Evolutionary conservation across 2,888 invertebrate species (phyloP), one percentile per base, ranked within the genome.

Genomic region (Eupithecia dodoneata): DNA sequence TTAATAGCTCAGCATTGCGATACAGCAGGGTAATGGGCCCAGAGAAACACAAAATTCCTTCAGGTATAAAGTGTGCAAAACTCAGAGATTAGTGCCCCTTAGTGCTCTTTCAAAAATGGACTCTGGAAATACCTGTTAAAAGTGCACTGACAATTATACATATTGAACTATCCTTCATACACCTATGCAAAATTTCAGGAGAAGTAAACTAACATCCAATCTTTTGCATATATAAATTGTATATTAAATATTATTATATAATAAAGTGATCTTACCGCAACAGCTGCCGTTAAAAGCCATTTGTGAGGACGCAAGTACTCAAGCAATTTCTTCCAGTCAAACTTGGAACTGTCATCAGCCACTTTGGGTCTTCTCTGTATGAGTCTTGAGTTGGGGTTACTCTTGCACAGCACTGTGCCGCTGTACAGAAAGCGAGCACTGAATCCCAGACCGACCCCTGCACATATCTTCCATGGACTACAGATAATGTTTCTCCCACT

Each of bases 311-410:
- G 95, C 3, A 99, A 90, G 87, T 98, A 97, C 15, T 93, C 87
- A 90, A 97, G 96, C 80, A 99, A 96, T 79, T 96, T 96, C 41
- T 90, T 94, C 98, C 98, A 98, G 87, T 98, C 97, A 93, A 98
- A 98, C 80, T 96, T 95, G 0, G 95, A 89, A 82, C 96, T 95
- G 74, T 96, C 96, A 72, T 95, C 95, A 47, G 90, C 83, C 9
- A 94, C 80, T 81, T 93, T 92, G 2, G 91, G 89, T 74, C 95
- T 93, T 86, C 96, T 96, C 92, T 96, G 96, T 84, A 96, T 94
- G 86, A 95, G 89, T 81, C 96, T 95, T 4, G 96, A 94, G 67
- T 91, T 90, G 69, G 92, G 88, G 75, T 90, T 90, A 2, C 97
- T 94, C 78, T 97, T 97, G 81, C 97, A 97, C 85, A 96, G 96